Evolutionary conservation across 2,888 invertebrate species (phyloP).

Genomic region (Plebejus argus): DNA sequence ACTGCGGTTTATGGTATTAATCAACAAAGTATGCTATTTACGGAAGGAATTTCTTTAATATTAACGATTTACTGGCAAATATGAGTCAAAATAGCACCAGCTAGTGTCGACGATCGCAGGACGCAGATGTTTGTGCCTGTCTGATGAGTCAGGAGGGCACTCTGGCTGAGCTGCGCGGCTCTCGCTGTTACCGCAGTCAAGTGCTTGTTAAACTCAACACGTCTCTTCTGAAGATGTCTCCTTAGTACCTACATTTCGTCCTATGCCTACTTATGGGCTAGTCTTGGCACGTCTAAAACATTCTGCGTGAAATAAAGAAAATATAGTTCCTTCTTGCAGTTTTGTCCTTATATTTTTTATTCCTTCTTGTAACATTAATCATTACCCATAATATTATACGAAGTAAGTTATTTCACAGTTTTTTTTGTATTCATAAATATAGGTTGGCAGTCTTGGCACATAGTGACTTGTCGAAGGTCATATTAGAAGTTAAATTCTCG

Average conservation of each 20-base stretch:
- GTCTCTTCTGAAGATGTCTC: slow-evolving; percentile 64
- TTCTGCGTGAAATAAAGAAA: slow-evolving; percentile 23
- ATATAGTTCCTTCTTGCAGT: neutral
- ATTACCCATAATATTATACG: too few relatives aligned
- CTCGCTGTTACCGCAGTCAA: slow-evolving; percentile 63
- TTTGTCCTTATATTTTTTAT: neutral
- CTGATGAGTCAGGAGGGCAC: slow-evolving; percentile 45
- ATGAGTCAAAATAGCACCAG: slow-evolving; percentile 22
- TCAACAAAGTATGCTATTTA: neutral
- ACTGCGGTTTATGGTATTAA: neutral
- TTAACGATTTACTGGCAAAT: neutral
- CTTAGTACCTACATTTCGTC: slow-evolving; percentile 40
- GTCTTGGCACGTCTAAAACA: slow-evolving; percentile 34
- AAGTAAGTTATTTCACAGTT: too few relatives aligned
- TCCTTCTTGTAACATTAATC: too few relatives aligned
- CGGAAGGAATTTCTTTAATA: neutral
- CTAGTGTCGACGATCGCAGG: slow-evolving; percentile 37
- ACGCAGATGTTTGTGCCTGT: slow-evolving; percentile 45
- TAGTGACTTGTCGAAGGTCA: neutral
- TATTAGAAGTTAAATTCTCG: neutral
- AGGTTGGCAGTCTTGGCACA: too few relatives aligned
- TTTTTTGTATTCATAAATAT: too few relatives aligned
- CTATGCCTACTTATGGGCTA: slow-evolving; percentile 31
- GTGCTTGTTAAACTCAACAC: slow-evolving; percentile 69
- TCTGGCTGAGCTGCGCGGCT: slow-evolving; percentile 47